A percentile compares a stretch with the other conserved stretches of the same genome.
These are phyloP conservation scores for Drosophila pallidifrons DNA, from an alignment of 1,140 invertebrate genomes.

Conservation along the genomic window DNA sequence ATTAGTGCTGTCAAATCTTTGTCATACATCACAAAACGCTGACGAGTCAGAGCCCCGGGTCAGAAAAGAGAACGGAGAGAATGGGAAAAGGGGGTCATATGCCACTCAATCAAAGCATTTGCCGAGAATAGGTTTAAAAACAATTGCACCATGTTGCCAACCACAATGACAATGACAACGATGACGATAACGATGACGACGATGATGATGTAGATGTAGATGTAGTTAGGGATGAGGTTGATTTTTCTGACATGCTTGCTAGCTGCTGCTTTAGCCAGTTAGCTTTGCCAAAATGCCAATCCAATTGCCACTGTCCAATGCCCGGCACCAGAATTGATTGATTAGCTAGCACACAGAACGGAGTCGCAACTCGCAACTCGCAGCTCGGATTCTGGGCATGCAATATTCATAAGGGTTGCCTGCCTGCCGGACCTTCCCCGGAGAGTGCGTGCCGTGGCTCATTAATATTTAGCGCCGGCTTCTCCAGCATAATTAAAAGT, in stretches of 20 bases:
- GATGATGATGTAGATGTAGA: background rate
- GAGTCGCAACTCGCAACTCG: background rate
- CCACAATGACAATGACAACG: slow-evolving; percentile 2
- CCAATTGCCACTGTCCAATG: slow-evolving; percentile 67
- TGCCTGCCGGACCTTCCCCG: background rate
- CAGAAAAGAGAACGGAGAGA: background rate
- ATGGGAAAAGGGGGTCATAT: slow-evolving; percentile 40
- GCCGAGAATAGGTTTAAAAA: slow-evolving; percentile 59
- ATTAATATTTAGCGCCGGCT: slow-evolving; percentile 69
- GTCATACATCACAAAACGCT: slow-evolving; percentile 64
- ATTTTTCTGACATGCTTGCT: background rate
- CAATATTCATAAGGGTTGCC: slow-evolving; percentile 78
- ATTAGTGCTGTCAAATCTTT: slow-evolving; percentile 82
- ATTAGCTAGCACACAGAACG: slow-evolving; percentile 64
- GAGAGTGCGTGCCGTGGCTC: slow-evolving; percentile 58
- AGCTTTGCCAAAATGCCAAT: slow-evolving; percentile 54
- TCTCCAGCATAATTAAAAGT: slow-evolving; percentile 75
- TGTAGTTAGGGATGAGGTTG: background rate
- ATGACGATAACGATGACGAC: background rate
- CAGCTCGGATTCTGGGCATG: slow-evolving; percentile 49
- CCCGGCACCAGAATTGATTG: slow-evolving; percentile 67
- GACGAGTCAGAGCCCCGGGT: background rate
- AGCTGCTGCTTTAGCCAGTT: background rate
- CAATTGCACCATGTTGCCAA: slow-evolving; percentile 51
- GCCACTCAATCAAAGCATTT: slow-evolving; percentile 70